Base-by-base conservation (phyloP, 2,888 invertebrate genomes). In the Zhuqinia jingwanae region DNA sequence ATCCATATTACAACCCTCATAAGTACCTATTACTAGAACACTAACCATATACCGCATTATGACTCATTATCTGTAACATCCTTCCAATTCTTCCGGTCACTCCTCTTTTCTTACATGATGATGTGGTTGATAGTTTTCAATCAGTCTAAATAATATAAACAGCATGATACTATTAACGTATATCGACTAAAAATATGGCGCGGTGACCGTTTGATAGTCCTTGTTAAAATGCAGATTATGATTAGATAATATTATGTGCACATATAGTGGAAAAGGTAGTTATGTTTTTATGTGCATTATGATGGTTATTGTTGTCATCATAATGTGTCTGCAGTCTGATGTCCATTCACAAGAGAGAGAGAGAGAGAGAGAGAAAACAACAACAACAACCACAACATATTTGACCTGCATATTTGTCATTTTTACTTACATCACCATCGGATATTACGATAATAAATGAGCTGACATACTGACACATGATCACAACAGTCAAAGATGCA, bases 391-490 rank as follows among this genome's bases (percentile, higher is more conserved):
- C 47, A 70, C n/a, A 70, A 45, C 8, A 17, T 20, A 45, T 22
- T 13, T 10, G 22, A 70, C 25, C 20, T 65, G 36, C 60, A n/a
- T 58, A 70, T 68, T 68, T 47, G 36, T 53, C 50, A 65, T 68
- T 36, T 20, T 36, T 77, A 3, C 30, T 79, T 65, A 60, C 42
- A 77, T 77, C 22, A 70, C 45, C 78, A 65, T 79, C 78, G 78
- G 78, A 79, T 63, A 42, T 77, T 77, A n/a, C 60, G 42, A 42
- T 36, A 30, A 68, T 30, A 22, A 36, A 25, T 80, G 80, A 60
- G 42, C 42, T 81, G 81, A 73, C 70, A 81, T 73, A 60, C 73
- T 81, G 81, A 73, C 73, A 81, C 53, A 73, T 81, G 81, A 70
- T 70, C 20, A 77, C 15, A 15, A 2, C 56, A 56, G n/a, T 36